Base-by-base conservation (phyloP, 35 echinoderm and acorn worm genomes). In the Hemicentrotus pulcherrimus region DNA sequence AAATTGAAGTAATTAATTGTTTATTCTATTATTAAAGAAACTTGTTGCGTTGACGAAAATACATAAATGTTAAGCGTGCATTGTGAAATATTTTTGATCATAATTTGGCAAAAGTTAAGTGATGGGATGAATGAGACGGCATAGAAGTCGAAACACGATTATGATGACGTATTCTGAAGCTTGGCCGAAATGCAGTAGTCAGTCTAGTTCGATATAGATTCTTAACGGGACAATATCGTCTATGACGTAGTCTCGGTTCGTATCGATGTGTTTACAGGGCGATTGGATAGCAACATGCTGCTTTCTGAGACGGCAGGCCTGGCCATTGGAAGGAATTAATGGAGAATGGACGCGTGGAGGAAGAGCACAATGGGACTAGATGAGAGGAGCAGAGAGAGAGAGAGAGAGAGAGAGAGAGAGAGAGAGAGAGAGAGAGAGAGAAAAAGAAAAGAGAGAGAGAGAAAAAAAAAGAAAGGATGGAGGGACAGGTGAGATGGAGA, bases 281-380 rank as follows among this genome's bases (percentile, higher is more conserved):
- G 32, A 90, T 90, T 90, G 88, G 46, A 90, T 90, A 47, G 88
- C 88, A 90, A 90, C 31, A 90, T 90, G 32, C 14, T 90, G 32
- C 14, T 41, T 90, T 90, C 46, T 33, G n/a, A 78, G 65, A 78
- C 65, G 65, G 28, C 7, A 28, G 65, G 65, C 16, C 52, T 10
- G 19, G 19, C 28, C 24, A 78, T 22, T 28, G 65, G 22, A 28
- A 78, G 19, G 19, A 24, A 78, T 22, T 28, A n/a, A n/a, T 22
- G 65, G 65, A n/a, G 9, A 78, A 78, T 7, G 28, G 65, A 28
- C 19, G 28, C n/a, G 19, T 59, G 16, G 52, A 59, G 52, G 19
- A 22, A n/a, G 18, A 78, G 35, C 35, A 41, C 35, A 41, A 41
- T 41, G 35, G 35, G 35, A 41, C 35, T 41, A 55, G 10, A 55